These are phyloP conservation scores for Acanthurus leucopareius DNA, from an alignment of 2,797 vertebrate genomes.

Conservation along the genomic window DNA sequence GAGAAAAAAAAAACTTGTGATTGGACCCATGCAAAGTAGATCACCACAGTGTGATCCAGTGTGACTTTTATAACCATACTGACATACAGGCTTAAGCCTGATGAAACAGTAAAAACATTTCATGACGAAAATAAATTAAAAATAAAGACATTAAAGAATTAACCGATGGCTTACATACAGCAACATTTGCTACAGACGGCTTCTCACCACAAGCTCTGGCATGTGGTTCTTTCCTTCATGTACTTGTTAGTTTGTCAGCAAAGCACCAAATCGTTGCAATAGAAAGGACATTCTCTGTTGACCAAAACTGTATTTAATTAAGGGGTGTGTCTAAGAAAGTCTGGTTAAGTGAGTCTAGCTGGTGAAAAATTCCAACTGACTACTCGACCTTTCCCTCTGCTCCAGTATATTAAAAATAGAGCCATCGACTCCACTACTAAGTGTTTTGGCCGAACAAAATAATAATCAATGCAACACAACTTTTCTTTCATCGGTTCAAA, in stretches of 20 bases:
- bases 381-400: no score
- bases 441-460: neutral
- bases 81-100: no score
- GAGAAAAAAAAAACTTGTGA: neutral
- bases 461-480: neutral
- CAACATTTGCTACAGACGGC: no score
- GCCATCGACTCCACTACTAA: neutral
- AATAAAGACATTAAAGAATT: no score
- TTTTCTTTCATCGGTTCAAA: neutral
- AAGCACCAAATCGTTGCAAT: neutral
- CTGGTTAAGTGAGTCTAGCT: neutral
- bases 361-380: no score
- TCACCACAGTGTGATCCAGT: no score
- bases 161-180: no score
- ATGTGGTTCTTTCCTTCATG: neutral
- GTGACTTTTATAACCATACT: no score
- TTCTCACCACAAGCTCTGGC: no score
- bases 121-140: no score
- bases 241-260: no score
- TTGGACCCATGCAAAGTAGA: neutral
- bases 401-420: neutral
- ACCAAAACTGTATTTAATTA: neutral
- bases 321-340: slow-evolving; percentile 27
- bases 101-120: no score
- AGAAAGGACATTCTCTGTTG: neutral